Evolutionary conservation across 2,888 invertebrate genomes (phyloP).

Genomic region (Anoplius nigerrimus): DNA sequence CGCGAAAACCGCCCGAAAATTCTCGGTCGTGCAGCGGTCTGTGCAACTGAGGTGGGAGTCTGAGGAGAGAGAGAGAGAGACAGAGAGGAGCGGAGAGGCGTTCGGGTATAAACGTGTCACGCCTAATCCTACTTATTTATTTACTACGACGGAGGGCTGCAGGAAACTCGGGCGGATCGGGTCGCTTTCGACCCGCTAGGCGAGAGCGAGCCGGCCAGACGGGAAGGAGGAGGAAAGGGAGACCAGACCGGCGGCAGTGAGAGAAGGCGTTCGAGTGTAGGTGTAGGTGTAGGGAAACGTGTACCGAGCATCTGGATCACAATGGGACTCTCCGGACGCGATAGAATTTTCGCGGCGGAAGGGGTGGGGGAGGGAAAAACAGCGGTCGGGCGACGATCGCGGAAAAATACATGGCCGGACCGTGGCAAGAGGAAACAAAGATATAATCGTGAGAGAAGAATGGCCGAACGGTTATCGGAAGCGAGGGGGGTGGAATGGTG

Average conservation of each 20-base stretch:
- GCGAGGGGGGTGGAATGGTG: too few species aligned
- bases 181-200: conserved; percentile 31
- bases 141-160: conserved; percentile 47
- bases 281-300: conserved; percentile 31
- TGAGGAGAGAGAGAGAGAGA: conserved; percentile 12
- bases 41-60: conserved; percentile 5
- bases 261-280: conserved; percentile 24
- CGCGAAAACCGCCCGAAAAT: conserved; percentile 39
- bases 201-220: conserved; percentile 16
- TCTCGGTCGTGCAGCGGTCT: conserved; percentile 15
- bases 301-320: conserved; percentile 16
- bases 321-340: conserved; percentile 20
- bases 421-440: conserved; percentile 19
- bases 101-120: conserved; percentile 58
- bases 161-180: conserved; percentile 37
- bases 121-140: conserved; percentile 64
- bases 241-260: conserved; percentile 5
- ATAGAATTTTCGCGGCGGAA: conserved; percentile 31
- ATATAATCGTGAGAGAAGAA: conserved; percentile 18
- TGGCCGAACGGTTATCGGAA: conserved; percentile 28
- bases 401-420: conserved; percentile 17
- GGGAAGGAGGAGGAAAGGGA: conserved; percentile 24
- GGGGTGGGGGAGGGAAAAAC: conserved; percentile 23
- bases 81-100: neutral
- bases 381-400: conserved; percentile 18